Base-by-base conservation (phyloP, 1,140 invertebrate species). In the Lerema accius region DNA sequence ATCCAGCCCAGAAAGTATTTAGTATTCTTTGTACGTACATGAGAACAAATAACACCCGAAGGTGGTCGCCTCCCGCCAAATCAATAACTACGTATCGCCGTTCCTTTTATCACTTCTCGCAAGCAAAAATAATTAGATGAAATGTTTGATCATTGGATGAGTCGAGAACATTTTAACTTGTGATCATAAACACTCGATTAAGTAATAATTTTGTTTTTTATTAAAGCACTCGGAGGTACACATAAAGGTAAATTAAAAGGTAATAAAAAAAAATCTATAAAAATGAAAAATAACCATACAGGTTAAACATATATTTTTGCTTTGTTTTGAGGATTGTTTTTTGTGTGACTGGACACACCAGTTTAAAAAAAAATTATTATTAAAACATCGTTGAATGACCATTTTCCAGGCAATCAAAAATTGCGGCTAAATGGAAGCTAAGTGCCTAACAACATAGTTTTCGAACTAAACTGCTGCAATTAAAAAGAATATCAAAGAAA, bases 21-120 rank as follows among this genome's bases (percentile, higher is more conserved):
- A 42, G 39, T 69, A 69, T 69, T 69, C 67, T 51, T 10, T 37
- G 23, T 39, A 45, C 63, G 62, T 68, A 17, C 50, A 48, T 13
- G 17, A 26, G 67, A 58, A 69, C 61, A 69, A 65, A 69, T 69
- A 65, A 62, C 56, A 55, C 51, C 53, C 50, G 43, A 46, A 16
- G 48, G 43, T 59, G 45, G 50, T 45, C 51, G 56, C 58, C 55
- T 64, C 46, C 45, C 35, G 50, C 50, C 39, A 43, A 65, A 69
- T 65, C 67, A 69, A 69, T 69, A 65, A 64, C 64, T 65, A 56
- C 62, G 37, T 59, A 37, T 35, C 43, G 58, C 45, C 26, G 28
- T 35, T 58, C 28, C 48, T 62, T 60, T 64, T 42, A 58, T 58
- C 60, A 56, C 26, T 60, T 37, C 49, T 42, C 37, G 11, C 37